Evolutionary conservation across 2,113 vertebrate genomes (phyloP), one percentile per base, ranked within the genome.

Genomic region (Spermophilus dauricus): DNA sequence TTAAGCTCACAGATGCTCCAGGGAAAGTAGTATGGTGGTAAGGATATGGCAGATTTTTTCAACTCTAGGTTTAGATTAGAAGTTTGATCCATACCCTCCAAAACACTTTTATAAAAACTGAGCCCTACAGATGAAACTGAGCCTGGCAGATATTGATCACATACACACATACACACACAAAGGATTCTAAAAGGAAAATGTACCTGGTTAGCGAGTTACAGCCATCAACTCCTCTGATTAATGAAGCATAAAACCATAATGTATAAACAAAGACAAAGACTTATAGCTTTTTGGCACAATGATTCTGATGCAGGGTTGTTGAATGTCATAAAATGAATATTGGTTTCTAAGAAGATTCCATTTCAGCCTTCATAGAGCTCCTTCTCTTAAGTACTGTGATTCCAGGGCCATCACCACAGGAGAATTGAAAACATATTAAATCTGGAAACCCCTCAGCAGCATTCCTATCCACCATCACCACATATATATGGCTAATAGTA

Each of bases 31-130:
- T 90, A 73, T 2, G 5, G 24, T 32, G 12, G 78, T 83, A 97
- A 83, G 53, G 69, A 85, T 37, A 77, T 77, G 26, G 6, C 53
- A 97, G 5, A 61, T 63, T 8, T 26, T 85, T 94, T 88, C 8
- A 94, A 96, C 48, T 91, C n/a, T 84, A 84, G 72, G 51, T 61
- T 96, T 56, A 84, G 73, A 94, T 77, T 16, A 63, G 48, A 30
- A 89, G 2, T n/a, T 65, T 96, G 20, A 4, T 83, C 2, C 10
- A n/a, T 4, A 0, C 16, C 26, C 48, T 20, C 12, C 16, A 80
- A 65, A 70, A 45, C 70, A 34, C 32, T 56, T 42, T 5, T 85
- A 76, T 0, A 26, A 70, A 72, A 80, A 51, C 3, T 53, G 11
- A n/a, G 13, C 5, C 20, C 22, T 72, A 87, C 77, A 95, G n/a